Percentiles rank a stretch among this genome's conserved stretches.
Evolutionary conservation across 2,888 invertebrate species (phyloP).

Genomic region (Girardia tigrina): DNA sequence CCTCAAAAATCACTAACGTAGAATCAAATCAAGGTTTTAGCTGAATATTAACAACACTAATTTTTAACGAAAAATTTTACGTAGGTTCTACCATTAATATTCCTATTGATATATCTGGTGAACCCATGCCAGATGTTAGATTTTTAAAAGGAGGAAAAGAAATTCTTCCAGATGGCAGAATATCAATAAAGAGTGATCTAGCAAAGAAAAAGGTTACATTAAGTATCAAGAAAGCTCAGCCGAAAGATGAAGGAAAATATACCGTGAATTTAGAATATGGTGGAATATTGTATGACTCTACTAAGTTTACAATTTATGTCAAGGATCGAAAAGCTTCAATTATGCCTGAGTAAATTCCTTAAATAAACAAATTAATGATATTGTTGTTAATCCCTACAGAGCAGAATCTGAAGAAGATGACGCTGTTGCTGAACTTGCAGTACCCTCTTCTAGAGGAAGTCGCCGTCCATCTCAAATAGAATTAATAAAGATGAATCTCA

Average conservation of each 20-base stretch:
- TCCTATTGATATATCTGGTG: constrained; percentile 79
- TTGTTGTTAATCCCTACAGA: neutral
- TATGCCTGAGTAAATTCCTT: neutral
- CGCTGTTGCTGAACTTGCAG: neutral
- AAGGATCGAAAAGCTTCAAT: constrained; percentile 54
- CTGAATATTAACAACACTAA: neutral
- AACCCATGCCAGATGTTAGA: constrained; percentile 81
- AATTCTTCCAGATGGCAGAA: constrained; percentile 15
- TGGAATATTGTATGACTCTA: constrained; percentile 69
- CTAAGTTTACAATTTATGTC: constrained; percentile 85
- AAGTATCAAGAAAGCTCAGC: constrained; percentile 84
- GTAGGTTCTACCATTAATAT: constrained; percentile 51
- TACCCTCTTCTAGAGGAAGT: constrained; percentile 32
- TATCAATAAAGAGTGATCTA: neutral
- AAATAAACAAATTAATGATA: neutral
- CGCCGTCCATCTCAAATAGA: constrained; percentile 46
- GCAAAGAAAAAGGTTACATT: constrained; percentile 53
- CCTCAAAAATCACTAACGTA: neutral
- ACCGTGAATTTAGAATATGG: constrained; percentile 78
- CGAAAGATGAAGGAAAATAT: constrained; percentile 90
- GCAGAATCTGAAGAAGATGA: constrained; percentile 32
- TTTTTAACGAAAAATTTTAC: neutral
- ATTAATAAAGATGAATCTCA: constrained; percentile 43
- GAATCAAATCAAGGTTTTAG: neutral
- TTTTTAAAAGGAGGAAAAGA: constrained; percentile 62